Base-by-base conservation (phyloP, 2,113 vertebrate species). In the Eubucco bourcierii region DNA sequence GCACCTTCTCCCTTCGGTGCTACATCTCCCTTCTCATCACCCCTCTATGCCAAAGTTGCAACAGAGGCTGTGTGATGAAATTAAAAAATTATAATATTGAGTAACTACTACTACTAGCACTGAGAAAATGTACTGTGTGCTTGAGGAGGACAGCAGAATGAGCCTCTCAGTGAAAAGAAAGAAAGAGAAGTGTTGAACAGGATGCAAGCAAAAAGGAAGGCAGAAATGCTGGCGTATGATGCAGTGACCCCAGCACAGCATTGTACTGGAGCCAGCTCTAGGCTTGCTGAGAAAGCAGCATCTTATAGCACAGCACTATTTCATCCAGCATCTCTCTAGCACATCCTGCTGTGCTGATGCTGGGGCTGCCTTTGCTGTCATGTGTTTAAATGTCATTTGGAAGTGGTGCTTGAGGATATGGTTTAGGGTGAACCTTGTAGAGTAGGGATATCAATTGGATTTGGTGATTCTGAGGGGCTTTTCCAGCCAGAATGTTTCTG, bases 151-250 rank as follows among this genome's bases (percentile, higher is more conserved):
- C 50, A 71, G 27, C 11, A 33, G 27, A 16, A 58, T 4, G 46
- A 84, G 28, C 0, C 0, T 6, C 16, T 27, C 23, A 41, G 19
- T 3, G 1, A 78, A 79, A 19, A 15, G 39, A 39, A 73, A 67
- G 52, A 59, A 72, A 82, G 84, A 24, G 46, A 70, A 84, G 8
- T 3, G 8, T 6, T 79, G 59, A 87, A 37, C 25, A 33, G 12
- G 56, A 31, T 4, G 5, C 4, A 60, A 60, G n/a, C 31, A 18
- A 15, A 63, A 65, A 80, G 23, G 33, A 61, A 44, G 15, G 2
- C 5, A 64, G 25, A 94, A 37, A 24, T 34, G 5, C 1, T 33
- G 37, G 24, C 77, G 53, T 0, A 2, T 59, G 12, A 20, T n/a
- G 23, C 44, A 44, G 37, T 60, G 47, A 2, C 5, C 9, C 4